Evolutionary conservation across 2,113 vertebrate species (phyloP).

Genomic region (Vidua chalybeata): DNA sequence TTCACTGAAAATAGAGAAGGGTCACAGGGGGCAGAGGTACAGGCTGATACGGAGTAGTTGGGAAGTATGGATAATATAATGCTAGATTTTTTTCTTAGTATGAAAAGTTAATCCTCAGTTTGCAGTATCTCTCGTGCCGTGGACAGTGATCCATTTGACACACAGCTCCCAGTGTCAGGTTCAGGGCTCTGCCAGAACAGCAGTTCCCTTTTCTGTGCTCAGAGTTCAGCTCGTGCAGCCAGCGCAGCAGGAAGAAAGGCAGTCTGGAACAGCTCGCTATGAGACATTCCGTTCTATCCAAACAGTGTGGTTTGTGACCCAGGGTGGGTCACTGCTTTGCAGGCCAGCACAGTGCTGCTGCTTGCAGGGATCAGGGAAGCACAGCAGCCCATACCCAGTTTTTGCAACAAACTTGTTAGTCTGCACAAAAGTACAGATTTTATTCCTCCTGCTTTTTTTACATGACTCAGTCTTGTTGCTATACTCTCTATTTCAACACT

Average conservation of each 20-base stretch:
- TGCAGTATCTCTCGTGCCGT: background rate
- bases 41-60: background rate
- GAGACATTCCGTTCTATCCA: background rate
- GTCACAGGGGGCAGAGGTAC: background rate
- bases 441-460: background rate
- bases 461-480: background rate
- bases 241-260: background rate
- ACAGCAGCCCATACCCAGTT: background rate
- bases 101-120: background rate
- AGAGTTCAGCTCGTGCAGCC: background rate
- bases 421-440: background rate
- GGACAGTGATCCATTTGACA: background rate
- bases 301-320: background rate
- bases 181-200: background rate
- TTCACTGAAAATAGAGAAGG: background rate
- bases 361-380: background rate
- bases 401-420: background rate
- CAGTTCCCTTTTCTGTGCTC: background rate
- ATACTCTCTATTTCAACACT: background rate
- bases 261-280: background rate
- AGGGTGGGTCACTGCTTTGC: background rate
- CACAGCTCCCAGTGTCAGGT: background rate
- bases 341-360: background rate
- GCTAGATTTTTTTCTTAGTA: background rate
- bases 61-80: background rate